Evolutionary conservation across 2,888 invertebrate genomes (phyloP), one percentile per base, ranked within the genome.

Genomic region (Diploptera punctata): DNA sequence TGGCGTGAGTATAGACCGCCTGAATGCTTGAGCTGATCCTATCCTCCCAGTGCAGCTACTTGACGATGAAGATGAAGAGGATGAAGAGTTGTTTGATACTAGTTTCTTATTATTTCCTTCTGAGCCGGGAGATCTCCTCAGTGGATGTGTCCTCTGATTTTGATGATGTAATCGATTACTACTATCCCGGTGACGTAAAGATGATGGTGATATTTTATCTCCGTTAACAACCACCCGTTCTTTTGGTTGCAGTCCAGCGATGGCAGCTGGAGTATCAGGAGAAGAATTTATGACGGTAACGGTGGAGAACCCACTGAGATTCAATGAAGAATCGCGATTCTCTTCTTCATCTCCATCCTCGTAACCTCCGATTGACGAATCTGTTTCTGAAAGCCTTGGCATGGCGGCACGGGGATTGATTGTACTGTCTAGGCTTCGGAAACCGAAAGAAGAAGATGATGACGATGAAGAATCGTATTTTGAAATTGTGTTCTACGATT

Each of bases 341-440:
- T 87, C 86, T 71, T 87, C 86, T 73, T 86, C 86, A 74, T 85
- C 84, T 21, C 83, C 84, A 75, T 87, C 86, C 70, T 84, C 85
- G 76, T 87, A 82, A 62, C 87, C 87, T 71, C 87, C 87, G 24
- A 87, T 83, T 31, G 87, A 87, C 9, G 87, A 86, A 65, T 78
- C 77, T 10, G 78, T 77, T 74, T 78, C 78, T 1, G 76, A 76
- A 44, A 78, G 73, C n/a, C 77, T 49, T 76, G 87, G 83, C 87
- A 87, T 79, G 77, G 86, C 81, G 79, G 84, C 75, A 82, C 80
- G 68, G 79, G 83, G 79, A 79, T 83, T 80, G 77, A 86, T 77
- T 80, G 85, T 84, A 76, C 88, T 87, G 75, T 90, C 90, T 74
- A 90, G 84, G 78, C 90, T 90, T 60, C 90, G 82, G 78, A 90